Conservation (phyloP, 2,888 invertebrate species). For the Hypsopygia costalis region DNA sequence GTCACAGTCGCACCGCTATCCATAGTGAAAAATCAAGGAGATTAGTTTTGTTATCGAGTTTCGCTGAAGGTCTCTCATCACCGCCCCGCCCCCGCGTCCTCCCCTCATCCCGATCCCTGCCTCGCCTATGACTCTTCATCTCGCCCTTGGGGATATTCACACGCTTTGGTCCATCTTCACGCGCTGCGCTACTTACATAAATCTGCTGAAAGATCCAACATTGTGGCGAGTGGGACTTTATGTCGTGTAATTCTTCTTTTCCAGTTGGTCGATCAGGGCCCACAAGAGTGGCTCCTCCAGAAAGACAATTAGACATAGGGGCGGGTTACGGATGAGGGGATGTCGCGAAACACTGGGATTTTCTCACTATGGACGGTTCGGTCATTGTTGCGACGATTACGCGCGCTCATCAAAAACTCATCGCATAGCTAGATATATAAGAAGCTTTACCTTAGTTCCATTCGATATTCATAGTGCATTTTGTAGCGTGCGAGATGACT, state of each 20-base stretch:
- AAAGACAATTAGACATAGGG: slow-evolving; percentile 78
- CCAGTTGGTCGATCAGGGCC: slow-evolving; percentile 81
- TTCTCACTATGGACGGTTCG: slow-evolving; percentile 77
- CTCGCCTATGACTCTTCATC: slow-evolving; percentile 42
- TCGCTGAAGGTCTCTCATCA: slow-evolving; percentile 79
- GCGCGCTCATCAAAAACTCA: slow-evolving; percentile 77
- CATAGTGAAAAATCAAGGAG: slow-evolving; percentile 73
- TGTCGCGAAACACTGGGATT: slow-evolving; percentile 77
- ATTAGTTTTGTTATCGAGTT: slow-evolving; percentile 58
- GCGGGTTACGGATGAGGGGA: slow-evolving; percentile 73
- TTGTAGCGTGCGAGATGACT: slow-evolving; percentile 70
- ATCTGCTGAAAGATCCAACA: slow-evolving; percentile 52
- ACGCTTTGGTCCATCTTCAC: slow-evolving; percentile 76
- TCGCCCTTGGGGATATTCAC: slow-evolving; percentile 68
- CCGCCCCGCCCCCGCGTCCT: slow-evolving; percentile 36
- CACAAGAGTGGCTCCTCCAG: slow-evolving; percentile 80
- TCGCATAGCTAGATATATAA: slow-evolving; percentile 69
- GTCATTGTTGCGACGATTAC: slow-evolving; percentile 55
- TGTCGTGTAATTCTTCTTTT: slow-evolving; percentile 78
- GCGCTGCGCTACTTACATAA: slow-evolving; percentile 74
- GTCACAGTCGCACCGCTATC: slow-evolving; percentile 58
- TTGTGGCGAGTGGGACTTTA: slow-evolving; percentile 76
- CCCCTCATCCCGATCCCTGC: slow-evolving; percentile 20
- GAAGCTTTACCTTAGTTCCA: slow-evolving; percentile 69
- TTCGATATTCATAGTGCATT: slow-evolving; percentile 62